phyloP scores from a whole-genome alignment of 2,888 invertebrate species.

The Sussaba pulchella region DNA sequence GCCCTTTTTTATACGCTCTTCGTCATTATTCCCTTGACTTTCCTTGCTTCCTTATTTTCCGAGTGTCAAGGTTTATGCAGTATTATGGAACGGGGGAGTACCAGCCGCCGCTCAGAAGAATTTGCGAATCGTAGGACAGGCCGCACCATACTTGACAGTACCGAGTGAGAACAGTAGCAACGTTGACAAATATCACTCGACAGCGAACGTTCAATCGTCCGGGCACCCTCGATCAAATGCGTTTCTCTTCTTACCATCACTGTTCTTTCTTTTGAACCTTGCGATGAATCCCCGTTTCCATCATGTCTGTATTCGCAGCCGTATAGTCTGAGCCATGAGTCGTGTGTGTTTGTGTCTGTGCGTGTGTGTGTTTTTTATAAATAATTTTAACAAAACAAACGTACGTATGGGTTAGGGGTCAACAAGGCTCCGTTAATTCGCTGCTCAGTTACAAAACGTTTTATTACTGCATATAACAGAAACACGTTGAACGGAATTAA shows the following conservation, averaged over 20 bases:
- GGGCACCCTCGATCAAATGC: slow-evolving; percentile 1
- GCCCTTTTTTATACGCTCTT: slow-evolving; percentile 23
- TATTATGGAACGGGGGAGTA: not conserved
- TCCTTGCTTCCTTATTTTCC: not conserved
- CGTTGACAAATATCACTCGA: slow-evolving; percentile 9
- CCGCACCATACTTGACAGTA: not conserved
- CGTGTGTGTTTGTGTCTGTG: too few relatives aligned
- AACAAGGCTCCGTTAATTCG: too few relatives aligned
- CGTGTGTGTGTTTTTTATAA: too few relatives aligned
- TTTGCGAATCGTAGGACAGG: slow-evolving; percentile 21
- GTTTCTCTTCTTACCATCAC: too few relatives aligned
- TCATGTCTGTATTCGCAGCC: not conserved
- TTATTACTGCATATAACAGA: too few relatives aligned
- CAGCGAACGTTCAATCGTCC: slow-evolving; percentile 1
- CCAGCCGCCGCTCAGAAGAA: slow-evolving; percentile 1
- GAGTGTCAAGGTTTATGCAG: not conserved
- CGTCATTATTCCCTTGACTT: not conserved
- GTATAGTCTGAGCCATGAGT: too few relatives aligned
- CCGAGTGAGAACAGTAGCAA: not conserved
- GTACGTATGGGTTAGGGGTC: too few relatives aligned
- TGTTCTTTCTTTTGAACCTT: too few relatives aligned
- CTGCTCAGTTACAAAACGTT: too few relatives aligned
- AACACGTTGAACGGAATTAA: too few relatives aligned
- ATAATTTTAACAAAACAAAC: too few relatives aligned
- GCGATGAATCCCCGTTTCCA: not conserved